Base-by-base conservation (phyloP, 2,797 vertebrate genomes). In the Podarcis lilfordi region DNA sequence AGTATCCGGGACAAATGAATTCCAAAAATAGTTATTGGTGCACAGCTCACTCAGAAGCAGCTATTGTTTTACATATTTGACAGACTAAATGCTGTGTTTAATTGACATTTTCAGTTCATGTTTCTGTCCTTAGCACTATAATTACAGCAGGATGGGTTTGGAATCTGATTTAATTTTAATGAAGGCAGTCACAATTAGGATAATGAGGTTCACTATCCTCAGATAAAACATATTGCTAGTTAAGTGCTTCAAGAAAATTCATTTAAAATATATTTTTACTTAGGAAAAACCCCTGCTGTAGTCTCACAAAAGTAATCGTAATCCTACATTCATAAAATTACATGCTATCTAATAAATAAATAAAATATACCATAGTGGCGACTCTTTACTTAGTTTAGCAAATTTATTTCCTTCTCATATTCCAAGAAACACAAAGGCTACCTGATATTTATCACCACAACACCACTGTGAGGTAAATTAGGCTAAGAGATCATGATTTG, bases 81-180 rank as follows among this genome's bases (percentile, higher is more conserved):
- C 76, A 92, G 82, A 32, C 86, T 82, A 77, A 9, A 89, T 66
- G 69, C 43, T 79, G 61, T 40, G 80, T 90, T 84, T 89, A 88
- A 69, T n/a, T 37, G 25, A 75, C 43, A 87, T 1, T 88, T 94
- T 91, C 71, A 4, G 72, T 81, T 84, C 75, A 88, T 72, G 75
- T 84, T 71, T 19, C 91, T 82, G 86, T 76, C 88, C 82, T 59
- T 83, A 77, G 71, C 69, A 68, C 75, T 50, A 86, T 87, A 66
- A 87, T 76, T 82, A 66, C 40, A 82, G 37, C 40, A 86, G 35
- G 43, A 82, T 75, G 23, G 80, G 50, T 8, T 1, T 83, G 86
- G 74, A 86, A 93, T 89, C 40, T 0, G 79, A 86, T 83, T 92
- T 82, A 82, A 76, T 82, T 86, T 72, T 85, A 45, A 86, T 79